Conservation (phyloP, 2,888 invertebrate species). For the Papilio protenor region DNA sequence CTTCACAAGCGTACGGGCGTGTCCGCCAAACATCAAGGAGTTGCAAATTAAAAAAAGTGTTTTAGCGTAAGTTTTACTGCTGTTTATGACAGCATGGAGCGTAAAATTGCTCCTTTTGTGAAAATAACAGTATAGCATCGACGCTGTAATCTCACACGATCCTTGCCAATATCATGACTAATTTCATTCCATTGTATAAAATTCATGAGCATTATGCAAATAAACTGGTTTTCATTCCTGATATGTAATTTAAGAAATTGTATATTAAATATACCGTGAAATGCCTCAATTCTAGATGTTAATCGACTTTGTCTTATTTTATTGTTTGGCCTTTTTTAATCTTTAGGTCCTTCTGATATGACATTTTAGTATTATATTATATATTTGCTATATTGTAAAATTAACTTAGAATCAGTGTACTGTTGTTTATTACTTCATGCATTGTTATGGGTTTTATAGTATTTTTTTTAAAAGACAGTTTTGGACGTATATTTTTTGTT, state of each 20-base stretch:
- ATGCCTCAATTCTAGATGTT: constrained; percentile 34
- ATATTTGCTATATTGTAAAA: neutral
- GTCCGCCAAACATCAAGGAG: constrained; percentile 64
- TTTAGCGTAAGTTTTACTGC: constrained; percentile 62
- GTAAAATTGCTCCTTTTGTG: constrained; percentile 80
- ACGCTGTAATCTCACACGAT: constrained; percentile 67
- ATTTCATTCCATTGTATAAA: constrained; percentile 50
- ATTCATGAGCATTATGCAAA: constrained; percentile 73
- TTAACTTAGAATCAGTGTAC: neutral
- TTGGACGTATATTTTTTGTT: neutral
- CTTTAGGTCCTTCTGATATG: neutral
- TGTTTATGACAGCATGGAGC: constrained; percentile 78
- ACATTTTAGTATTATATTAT: neutral
- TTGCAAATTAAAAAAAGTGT: constrained; percentile 73
- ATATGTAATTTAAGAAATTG: constrained; percentile 34
- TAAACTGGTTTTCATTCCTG: constrained; percentile 54
- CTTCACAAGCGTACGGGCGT: constrained; percentile 51
- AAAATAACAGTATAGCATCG: constrained; percentile 77
- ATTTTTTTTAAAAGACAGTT: neutral
- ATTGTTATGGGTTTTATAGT: neutral
- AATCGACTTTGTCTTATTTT: constrained; percentile 29
- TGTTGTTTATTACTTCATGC: neutral
- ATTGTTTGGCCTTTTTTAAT: neutral
- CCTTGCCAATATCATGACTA: constrained; percentile 59
- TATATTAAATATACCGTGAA: constrained; percentile 39